Conservation (phyloP, 2,888 invertebrate species). For the Polydrusus cervinus region DNA sequence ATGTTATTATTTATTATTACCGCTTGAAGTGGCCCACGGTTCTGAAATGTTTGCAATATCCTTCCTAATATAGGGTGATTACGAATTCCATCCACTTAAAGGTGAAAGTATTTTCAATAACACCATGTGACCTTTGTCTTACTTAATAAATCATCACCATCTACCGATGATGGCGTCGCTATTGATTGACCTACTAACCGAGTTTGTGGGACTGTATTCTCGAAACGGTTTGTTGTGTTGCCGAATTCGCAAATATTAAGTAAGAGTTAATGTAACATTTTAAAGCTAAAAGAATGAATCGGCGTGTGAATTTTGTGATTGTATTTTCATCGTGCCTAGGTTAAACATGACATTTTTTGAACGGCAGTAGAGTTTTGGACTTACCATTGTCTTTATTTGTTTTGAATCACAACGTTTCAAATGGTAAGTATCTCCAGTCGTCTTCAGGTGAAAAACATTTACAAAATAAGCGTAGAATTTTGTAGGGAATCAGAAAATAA, state of each 20-base stretch:
- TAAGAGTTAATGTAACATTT: background rate
- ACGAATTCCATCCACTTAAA: background rate
- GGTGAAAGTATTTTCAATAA: constrained; percentile 37
- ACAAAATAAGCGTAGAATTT: too few species aligned
- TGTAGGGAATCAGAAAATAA: too few species aligned
- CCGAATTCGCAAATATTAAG: constrained; percentile 4
- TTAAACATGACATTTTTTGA: too few species aligned
- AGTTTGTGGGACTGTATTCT: constrained; percentile 1
- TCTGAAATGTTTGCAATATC: constrained; percentile 1
- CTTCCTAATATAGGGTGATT: constrained; percentile 17
- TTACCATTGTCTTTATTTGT: too few species aligned
- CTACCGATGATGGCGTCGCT: constrained; percentile 15
- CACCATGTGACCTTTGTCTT: constrained; percentile 31
- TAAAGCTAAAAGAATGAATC: too few species aligned
- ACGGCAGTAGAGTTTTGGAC: too few species aligned
- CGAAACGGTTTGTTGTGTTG: constrained; percentile 1
- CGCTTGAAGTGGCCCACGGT: background rate
- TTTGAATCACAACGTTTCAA: too few species aligned
- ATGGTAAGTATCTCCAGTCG: too few species aligned
- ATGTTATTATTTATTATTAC: too few species aligned
- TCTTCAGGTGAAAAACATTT: too few species aligned
- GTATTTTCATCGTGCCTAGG: too few species aligned
- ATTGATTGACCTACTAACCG: constrained; percentile 34
- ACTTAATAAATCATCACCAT: constrained; percentile 31
- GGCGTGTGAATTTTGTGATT: too few species aligned